Percentiles rank a stretch among this genome's conserved stretches.
Evolutionary conservation across 2,888 invertebrate species (phyloP).

Genomic region (Hyalella azteca): DNA sequence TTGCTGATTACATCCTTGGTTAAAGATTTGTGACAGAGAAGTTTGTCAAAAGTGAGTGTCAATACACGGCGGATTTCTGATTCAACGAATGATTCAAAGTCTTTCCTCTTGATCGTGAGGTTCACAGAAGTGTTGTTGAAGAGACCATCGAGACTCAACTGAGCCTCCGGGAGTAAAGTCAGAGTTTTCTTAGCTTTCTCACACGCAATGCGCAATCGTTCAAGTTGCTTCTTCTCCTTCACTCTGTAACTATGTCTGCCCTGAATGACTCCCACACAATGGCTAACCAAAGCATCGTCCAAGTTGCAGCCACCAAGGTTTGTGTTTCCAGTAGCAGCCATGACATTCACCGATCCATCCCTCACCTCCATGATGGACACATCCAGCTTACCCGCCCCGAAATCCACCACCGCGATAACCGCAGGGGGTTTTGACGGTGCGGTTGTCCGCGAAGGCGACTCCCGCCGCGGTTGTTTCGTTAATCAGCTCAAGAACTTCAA

Average conservation of each 20-base stretch:
- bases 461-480: conserved; percentile 63
- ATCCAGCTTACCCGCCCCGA: neutral
- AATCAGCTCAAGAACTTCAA: neutral
- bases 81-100: neutral
- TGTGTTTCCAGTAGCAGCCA: neutral
- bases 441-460: neutral
- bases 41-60: neutral
- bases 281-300: neutral
- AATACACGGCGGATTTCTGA: neutral
- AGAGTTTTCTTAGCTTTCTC: neutral
- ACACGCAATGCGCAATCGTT: neutral
- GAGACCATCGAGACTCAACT: neutral
- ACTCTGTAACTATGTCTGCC: neutral
- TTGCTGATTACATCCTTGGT: neutral
- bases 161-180: neutral
- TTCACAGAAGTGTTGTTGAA: neutral
- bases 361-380: neutral
- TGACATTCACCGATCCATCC: neutral
- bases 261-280: neutral
- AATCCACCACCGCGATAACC: neutral
- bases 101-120: neutral
- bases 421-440: neutral
- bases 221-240: neutral
- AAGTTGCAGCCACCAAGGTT: neutral
- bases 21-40: neutral